Percentiles rank a stretch among this genome's conserved stretches.
phyloP scores from a whole-genome alignment of 2,888 invertebrate genomes.

The Galerucella nymphaeae region DNA sequence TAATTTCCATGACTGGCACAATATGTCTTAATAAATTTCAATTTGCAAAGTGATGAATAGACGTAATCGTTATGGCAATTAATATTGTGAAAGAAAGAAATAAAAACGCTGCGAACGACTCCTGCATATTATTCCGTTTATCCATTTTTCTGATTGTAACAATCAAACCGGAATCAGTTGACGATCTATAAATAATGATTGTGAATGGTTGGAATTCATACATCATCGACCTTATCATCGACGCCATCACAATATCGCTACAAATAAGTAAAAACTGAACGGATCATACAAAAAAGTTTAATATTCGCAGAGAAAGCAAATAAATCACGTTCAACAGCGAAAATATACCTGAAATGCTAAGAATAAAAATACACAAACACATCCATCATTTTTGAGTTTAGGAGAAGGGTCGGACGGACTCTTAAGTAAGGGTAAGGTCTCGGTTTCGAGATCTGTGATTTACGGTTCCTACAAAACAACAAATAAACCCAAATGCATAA shows the following conservation, averaged over 20 bases:
- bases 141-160: constrained; percentile 10
- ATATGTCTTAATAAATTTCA: no score
- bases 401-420: constrained; percentile 51
- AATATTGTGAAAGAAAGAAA: no score
- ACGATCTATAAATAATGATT: constrained; percentile 32
- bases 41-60: no score
- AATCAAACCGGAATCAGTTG: constrained; percentile 27
- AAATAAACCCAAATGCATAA: constrained; percentile 32
- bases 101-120: background rate
- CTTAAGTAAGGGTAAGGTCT: constrained; percentile 48
- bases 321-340: constrained; percentile 52
- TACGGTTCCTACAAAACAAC: constrained; percentile 38
- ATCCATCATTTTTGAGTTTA: constrained; percentile 51
- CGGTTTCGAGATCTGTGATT: constrained; percentile 38
- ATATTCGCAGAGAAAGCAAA: constrained; percentile 51
- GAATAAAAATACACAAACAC: constrained; percentile 57
- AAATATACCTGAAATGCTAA: constrained; percentile 55
- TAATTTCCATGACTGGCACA: no score
- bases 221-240: constrained; percentile 41
- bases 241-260: constrained; percentile 36
- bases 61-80: no score
- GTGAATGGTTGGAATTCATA: constrained; percentile 39
- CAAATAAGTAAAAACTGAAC: constrained; percentile 45
- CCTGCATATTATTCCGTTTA: constrained; percentile 3
- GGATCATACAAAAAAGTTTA: constrained; percentile 47